Evolutionary conservation across 2,113 vertebrate genomes (phyloP).

Genomic region (Microcebus murinus): DNA sequence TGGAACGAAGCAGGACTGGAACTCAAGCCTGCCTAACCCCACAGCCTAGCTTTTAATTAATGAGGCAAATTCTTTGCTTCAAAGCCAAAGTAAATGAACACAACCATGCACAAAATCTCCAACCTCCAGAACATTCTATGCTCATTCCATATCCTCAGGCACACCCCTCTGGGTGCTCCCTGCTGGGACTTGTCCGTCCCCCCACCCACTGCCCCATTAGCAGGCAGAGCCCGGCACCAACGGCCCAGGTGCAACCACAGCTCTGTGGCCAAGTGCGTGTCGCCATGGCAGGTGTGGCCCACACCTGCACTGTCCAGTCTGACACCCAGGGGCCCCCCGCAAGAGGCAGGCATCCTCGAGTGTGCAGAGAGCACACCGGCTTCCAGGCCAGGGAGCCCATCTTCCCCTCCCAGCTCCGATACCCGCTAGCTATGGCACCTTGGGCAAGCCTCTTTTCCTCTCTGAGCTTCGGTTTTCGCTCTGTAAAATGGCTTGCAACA

Average conservation of each 20-base stretch:
- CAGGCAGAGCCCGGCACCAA: not conserved
- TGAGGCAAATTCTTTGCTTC: not conserved
- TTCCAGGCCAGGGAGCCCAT: not conserved
- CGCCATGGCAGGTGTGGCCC: not conserved
- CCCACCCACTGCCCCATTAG: not conserved
- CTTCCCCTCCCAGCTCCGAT: not conserved
- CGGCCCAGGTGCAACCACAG: not conserved
- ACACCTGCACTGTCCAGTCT: not conserved
- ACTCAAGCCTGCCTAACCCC: not conserved
- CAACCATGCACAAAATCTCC: not conserved
- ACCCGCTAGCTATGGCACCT: not conserved
- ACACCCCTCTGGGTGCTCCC: accelerated
- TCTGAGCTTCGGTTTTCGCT: not conserved
- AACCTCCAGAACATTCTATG: not conserved
- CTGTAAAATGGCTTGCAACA: not conserved
- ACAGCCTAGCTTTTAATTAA: not conserved
- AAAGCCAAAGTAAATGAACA: not conserved
- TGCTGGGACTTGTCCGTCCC: not conserved
- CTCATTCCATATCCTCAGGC: not conserved
- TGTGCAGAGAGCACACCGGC: not conserved
- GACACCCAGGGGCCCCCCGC: not conserved
- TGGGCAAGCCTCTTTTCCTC: not conserved
- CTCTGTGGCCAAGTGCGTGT: not conserved
- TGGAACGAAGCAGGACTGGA: not conserved
- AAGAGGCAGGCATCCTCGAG: not conserved